Base-by-base conservation (phyloP, 2,797 vertebrate genomes). In the Coranthus polyacanthus region DNA sequence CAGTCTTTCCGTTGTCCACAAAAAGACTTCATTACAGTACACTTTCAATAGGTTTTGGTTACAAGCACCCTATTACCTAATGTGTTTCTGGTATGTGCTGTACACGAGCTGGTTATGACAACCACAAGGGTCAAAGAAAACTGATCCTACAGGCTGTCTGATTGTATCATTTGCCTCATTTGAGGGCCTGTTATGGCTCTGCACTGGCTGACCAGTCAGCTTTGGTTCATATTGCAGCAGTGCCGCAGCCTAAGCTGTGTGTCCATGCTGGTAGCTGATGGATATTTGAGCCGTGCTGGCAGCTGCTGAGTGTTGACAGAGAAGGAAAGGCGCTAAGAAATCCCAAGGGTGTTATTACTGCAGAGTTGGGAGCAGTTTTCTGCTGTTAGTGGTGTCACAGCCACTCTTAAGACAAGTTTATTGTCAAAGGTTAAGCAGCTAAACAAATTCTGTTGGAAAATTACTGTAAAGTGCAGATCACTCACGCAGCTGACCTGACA, bases 301-400 rank as follows among this genome's bases (percentile, higher is more conserved):
- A 93, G 91, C 89, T 93, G 91, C 82, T 63, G 74, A 69, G 81
- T 84, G 88, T 86, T 92, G 91, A 93, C 84, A 87, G 88, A 92
- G 82, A 87, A 85, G 83, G 79, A 88, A 90, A 88, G 87, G 88
- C 52, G 84, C 78, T 85, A 91, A 90, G 84, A 88, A 84, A 87
- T 86, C 89, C 85, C 66, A 6, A 58, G 88, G 88, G 90, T 89
- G 87, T 88, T 92, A 88, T 92, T 88, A 89, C 76, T 50, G 80
- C 65, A 32, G 70, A 83, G 73, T 62, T 76, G 76, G 80, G 81
- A 75, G 83, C 85, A 78, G 62, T 89, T 91, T 87, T 87, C 67
- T 62, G 77, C 78, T 75, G 72, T 81, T 74, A 72, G 82, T 69
- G 76, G 79, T 71, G 82, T 90, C 83, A 74, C 60, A 49, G 78